A percentile compares a stretch with the other conserved stretches of the same genome.
phyloP scores from a whole-genome alignment of 2,113 vertebrate species.

The Ciconia maguari region DNA sequence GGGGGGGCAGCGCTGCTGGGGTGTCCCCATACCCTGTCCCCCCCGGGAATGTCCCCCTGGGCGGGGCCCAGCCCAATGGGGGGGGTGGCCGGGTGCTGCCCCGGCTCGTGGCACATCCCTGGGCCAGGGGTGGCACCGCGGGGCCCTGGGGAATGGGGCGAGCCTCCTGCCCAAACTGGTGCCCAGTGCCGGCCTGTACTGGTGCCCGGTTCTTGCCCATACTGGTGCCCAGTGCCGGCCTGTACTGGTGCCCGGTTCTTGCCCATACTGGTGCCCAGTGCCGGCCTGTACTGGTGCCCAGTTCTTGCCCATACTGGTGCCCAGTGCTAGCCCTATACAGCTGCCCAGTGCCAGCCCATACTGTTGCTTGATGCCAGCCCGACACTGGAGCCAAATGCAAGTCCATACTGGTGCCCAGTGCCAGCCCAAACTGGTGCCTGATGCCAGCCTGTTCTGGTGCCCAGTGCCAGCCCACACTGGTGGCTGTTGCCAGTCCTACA shows the following conservation, averaged over 20 bases:
- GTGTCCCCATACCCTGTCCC: accelerated
- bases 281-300: no score
- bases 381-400: no score
- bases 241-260: not conserved
- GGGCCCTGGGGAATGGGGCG: not conserved
- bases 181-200: not conserved
- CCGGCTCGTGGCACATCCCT: accelerated
- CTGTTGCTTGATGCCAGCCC: no score
- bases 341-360: no score
- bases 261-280: no score
- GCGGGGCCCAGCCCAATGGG: not conserved
- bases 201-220: not conserved
- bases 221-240: not conserved
- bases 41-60: not conserved
- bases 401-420: not conserved
- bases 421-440: not conserved
- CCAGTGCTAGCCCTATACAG: no score
- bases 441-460: not conserved
- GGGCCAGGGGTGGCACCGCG: not conserved
- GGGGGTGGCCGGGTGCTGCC: not conserved
- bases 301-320: not conserved
- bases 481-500: not conserved
- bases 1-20: not conserved
- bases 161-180: not conserved
- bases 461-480: not conserved